Evolutionary conservation across 1,140 invertebrate genomes (phyloP).

Genomic region (Halictus rubicundus): DNA sequence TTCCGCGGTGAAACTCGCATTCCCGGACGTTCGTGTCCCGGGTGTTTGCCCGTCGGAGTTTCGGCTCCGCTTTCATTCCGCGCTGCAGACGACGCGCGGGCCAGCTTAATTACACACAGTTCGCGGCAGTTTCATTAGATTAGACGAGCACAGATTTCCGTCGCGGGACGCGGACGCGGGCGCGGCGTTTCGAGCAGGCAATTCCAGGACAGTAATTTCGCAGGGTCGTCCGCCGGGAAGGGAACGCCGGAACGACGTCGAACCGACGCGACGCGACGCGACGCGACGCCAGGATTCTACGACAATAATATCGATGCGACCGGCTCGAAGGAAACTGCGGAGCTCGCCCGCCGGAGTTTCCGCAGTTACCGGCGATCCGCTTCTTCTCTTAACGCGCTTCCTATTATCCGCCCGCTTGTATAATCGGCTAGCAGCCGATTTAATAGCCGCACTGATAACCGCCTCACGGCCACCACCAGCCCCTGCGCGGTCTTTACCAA

Average conservation of each 20-base stretch:
- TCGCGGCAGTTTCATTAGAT: conserved; percentile 54
- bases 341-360: background rate
- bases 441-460: conserved; percentile 7
- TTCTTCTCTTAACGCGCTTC: background rate
- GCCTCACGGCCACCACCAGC: background rate
- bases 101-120: conserved; percentile 52
- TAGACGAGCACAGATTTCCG: conserved; percentile 52
- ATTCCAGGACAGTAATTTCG: conserved; percentile 51
- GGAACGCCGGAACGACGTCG: background rate
- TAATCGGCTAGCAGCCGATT: conserved; percentile 21
- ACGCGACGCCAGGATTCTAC: conserved; percentile 14
- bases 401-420: conserved; percentile 16
- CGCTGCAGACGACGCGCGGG: conserved; percentile 17
- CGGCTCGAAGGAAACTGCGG: background rate
- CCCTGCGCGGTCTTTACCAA: background rate
- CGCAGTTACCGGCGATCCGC: conserved; percentile 5
- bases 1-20: conserved; percentile 38
- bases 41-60: conserved; percentile 22
- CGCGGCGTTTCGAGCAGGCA: conserved; percentile 4
- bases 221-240: conserved; percentile 6
- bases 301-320: conserved; percentile 39
- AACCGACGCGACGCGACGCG: background rate
- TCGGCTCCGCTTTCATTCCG: conserved; percentile 30
- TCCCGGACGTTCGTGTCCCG: conserved; percentile 2
- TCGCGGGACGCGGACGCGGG: background rate